phyloP scores from a whole-genome alignment of 2,113 vertebrate species.

The Erythrocebus patas region DNA sequence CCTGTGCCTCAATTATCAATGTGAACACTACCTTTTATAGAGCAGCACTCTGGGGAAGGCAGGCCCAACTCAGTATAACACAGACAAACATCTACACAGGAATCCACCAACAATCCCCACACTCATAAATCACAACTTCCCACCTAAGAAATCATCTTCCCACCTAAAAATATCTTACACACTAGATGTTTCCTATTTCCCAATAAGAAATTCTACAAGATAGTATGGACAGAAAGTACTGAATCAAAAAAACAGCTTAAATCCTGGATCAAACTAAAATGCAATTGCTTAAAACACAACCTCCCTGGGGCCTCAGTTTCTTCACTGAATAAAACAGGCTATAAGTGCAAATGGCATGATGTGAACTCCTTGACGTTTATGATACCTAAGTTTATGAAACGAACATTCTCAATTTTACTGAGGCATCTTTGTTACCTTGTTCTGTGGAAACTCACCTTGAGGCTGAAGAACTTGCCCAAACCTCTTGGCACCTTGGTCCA shows the following conservation, averaged over 20 bases:
- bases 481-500: not conserved
- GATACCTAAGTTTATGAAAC: slow-evolving; percentile 25
- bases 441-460: not conserved
- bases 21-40: not conserved
- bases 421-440: not conserved
- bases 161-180: not conserved
- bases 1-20: not conserved
- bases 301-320: not conserved
- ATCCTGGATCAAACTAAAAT: slow-evolving; percentile 36
- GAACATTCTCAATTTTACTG: not conserved
- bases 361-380: not conserved
- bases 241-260: slow-evolving; percentile 33
- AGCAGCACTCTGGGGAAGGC: not conserved
- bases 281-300: slow-evolving; percentile 10
- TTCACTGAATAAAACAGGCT: slow-evolving; percentile 11
- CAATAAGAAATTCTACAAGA: not conserved
- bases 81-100: not conserved
- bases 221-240: slow-evolving; percentile 24
- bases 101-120: not conserved
- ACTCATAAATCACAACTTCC: not conserved
- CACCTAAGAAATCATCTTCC: not conserved
- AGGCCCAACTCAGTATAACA: not conserved
- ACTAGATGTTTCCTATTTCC: slow-evolving; percentile 23
- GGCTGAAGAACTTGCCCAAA: not conserved
- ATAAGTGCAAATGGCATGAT: not conserved